phyloP scores from a whole-genome alignment of 2,888 invertebrate genomes.

The Limnephilus marmoratus region DNA sequence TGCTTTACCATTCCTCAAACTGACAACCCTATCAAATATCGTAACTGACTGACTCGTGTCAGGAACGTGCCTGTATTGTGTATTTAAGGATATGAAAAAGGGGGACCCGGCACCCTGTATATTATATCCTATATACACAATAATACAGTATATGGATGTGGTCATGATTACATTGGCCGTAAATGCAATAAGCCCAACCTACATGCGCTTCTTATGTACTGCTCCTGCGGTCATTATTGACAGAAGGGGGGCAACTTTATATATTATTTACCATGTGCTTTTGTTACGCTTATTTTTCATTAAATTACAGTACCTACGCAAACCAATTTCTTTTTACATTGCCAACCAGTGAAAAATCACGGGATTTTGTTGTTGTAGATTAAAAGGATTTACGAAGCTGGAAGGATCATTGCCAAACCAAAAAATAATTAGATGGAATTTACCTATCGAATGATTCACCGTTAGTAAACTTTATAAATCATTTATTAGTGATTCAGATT shows the following conservation, averaged over 20 bases:
- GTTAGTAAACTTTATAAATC: too few species aligned
- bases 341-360: too few species aligned
- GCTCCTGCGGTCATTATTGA: not conserved
- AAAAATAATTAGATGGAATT: too few species aligned
- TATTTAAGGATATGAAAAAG: constrained; percentile 43
- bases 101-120: constrained; percentile 25
- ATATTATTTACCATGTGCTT: not conserved
- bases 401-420: too few species aligned
- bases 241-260: not conserved
- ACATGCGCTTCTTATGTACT: not conserved
- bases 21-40: constrained; percentile 19
- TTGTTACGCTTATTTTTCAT: not conserved
- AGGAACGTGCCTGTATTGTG: constrained; percentile 37
- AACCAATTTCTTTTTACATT: too few species aligned
- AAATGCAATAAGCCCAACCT: constrained; percentile 52
- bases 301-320: not conserved
- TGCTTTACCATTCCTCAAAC: not conserved
- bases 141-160: constrained; percentile 23
- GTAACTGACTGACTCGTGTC: constrained; percentile 35
- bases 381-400: too few species aligned
- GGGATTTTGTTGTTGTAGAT: too few species aligned
- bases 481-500: too few species aligned
- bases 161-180: constrained; percentile 48
- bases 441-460: too few species aligned
- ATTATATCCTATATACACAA: not conserved